These are phyloP conservation scores for Agapornis roseicollis DNA, from an alignment of 2,113 vertebrate genomes.

Conservation along the genomic window DNA sequence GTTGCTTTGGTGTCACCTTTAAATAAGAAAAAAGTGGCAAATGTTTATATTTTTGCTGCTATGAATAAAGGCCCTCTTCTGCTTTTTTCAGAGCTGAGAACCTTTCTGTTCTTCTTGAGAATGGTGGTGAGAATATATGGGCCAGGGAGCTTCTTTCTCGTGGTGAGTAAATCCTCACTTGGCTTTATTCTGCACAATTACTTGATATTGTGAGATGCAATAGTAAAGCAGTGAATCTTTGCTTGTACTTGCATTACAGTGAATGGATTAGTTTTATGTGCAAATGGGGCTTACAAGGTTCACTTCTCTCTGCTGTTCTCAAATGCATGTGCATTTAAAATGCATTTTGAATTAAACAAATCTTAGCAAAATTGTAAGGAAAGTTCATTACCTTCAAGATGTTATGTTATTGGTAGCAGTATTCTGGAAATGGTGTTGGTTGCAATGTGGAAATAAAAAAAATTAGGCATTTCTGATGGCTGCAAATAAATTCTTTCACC, in stretches of 20 bases:
- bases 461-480: neutral
- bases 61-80: neutral
- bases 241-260: neutral
- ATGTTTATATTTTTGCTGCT: neutral
- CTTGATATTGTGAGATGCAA: neutral
- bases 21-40: neutral
- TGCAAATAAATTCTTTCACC: neutral
- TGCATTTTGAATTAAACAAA: neutral
- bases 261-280: neutral
- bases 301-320: neutral
- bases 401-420: neutral
- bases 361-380: neutral
- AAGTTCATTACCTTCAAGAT: neutral
- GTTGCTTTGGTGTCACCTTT: neutral
- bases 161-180: neutral
- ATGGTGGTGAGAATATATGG: neutral
- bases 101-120: neutral
- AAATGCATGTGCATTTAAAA: neutral
- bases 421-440: neutral
- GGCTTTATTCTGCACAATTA: neutral
- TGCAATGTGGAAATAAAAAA: neutral
- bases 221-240: neutral
- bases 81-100: neutral
- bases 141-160: neutral
- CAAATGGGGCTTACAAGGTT: neutral